Evolutionary conservation across 2,888 invertebrate genomes (phyloP), one percentile per base, ranked within the genome.

Genomic region (Volucella inflata): DNA sequence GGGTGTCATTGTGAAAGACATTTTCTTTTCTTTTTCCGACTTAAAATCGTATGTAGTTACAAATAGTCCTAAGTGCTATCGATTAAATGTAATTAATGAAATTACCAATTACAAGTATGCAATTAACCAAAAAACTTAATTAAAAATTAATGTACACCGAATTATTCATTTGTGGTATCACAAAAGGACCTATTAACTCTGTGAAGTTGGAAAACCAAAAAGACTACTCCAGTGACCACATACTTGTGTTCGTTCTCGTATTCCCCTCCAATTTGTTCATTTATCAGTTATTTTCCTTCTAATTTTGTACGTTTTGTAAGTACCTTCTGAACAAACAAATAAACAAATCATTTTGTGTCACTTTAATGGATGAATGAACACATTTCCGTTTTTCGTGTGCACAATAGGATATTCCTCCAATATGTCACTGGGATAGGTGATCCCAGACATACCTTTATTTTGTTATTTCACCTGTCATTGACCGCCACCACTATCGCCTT

Each of bases 281-380:
- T 70, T 57, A 57, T 53, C 30, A 30, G 42, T 11, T 50, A 12
- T 59, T 36, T 50, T 21, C 64, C 40, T 50, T 42, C n/a, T 14
- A 38, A 30, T 48, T 38, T 30, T 48, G 48, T 21, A 11, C 14
- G 14, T 30, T 30, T 30, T 30, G 30, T 30, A 30, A 30, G 30
- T 30, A 30, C 30, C 30, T 30, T 30, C 30, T 30, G 30, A 30
- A 6, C 30, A 30, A 30, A 30, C 30, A 30, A n/a, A 70, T 53
- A 53, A 67, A 78, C 78, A 68, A 83, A 72, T 83, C 72, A 83
- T 51, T 36, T 57, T n/a, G 57, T 55, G 60, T 72, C 62, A 72
- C 60, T 68, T 55, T 46, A 38, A 44, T 44, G 42, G 42, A 81
- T 62, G 51, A 81, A 81, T 68, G 53, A 57, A 64, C 59, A 77